Evolutionary conservation across 2,797 vertebrate genomes (phyloP).

Genomic region (Aldrovandia affinis): DNA sequence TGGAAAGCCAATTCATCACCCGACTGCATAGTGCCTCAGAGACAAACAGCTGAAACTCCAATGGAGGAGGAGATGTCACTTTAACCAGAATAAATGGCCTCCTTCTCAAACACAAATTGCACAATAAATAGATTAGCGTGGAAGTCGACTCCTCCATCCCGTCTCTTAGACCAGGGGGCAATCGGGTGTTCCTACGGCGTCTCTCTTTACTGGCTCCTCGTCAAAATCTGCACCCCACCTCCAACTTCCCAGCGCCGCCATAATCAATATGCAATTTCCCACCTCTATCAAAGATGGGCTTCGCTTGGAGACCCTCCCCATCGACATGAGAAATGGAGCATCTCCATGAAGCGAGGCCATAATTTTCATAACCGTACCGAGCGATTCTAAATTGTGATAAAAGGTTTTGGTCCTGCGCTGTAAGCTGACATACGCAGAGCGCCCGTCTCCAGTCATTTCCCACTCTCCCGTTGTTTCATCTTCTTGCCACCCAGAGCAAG

Average conservation of each 20-base stretch:
- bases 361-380: conserved; percentile 66
- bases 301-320: conserved; percentile 60
- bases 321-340: conserved; percentile 65
- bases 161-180: conserved; percentile 10
- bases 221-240: background rate
- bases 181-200: conserved; percentile 21
- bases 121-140: conserved; percentile 82
- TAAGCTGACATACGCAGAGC: conserved; percentile 49
- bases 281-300: conserved; percentile 65
- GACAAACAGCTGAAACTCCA: conserved; percentile 49
- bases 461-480: conserved; percentile 31
- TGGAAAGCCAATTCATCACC: background rate
- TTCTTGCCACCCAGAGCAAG: conserved; percentile 18
- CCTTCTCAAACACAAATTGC: conserved; percentile 79
- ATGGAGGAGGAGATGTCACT: conserved; percentile 72
- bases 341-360: conserved; percentile 64
- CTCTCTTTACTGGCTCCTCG: conserved; percentile 16
- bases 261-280: conserved; percentile 78
- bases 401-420: conserved; percentile 63
- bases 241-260: conserved; percentile 28
- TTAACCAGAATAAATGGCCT: conserved; percentile 81
- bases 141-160: conserved; percentile 63
- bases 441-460: conserved; percentile 58
- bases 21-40: conserved; percentile 31
- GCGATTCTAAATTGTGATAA: conserved; percentile 69